Percentiles rank a stretch among this genome's conserved stretches.
Evolutionary conservation across 2,797 vertebrate genomes (phyloP).

Genomic region (Clamator glandarius): DNA sequence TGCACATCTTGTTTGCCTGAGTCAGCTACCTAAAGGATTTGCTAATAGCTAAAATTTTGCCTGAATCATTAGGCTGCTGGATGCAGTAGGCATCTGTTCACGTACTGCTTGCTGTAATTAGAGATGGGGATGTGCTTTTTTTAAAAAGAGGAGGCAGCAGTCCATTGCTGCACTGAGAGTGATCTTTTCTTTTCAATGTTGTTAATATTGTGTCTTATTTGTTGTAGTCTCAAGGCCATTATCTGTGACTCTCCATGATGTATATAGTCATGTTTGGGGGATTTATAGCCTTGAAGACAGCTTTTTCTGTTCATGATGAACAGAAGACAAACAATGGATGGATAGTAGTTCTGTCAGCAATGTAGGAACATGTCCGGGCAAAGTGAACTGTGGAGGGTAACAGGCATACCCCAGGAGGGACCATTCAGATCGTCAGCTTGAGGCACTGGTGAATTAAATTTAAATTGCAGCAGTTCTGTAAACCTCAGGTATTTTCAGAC

Average conservation of each 20-base stretch:
- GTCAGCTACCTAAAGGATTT: constrained; percentile 38
- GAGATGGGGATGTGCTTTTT: neutral
- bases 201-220: neutral
- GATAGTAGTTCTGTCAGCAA: neutral
- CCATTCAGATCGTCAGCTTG: neutral
- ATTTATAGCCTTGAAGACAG: neutral
- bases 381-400: neutral
- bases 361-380: neutral
- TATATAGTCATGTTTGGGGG: neutral
- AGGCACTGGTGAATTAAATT: neutral
- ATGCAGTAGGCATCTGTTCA: constrained; percentile 34
- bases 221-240: neutral
- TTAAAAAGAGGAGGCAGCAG: neutral
- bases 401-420: neutral
- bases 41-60: constrained; percentile 26
- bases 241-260: neutral
- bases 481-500: neutral
- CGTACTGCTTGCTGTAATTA: constrained; percentile 27
- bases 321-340: neutral
- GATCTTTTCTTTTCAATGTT: neutral
- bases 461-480: neutral
- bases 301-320: neutral
- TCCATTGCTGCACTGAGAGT: neutral
- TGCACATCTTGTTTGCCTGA: constrained; percentile 40
- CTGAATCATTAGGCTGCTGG: constrained; percentile 14